phyloP scores from a whole-genome alignment of 2,888 invertebrate genomes.

The Melipona bicolor region DNA sequence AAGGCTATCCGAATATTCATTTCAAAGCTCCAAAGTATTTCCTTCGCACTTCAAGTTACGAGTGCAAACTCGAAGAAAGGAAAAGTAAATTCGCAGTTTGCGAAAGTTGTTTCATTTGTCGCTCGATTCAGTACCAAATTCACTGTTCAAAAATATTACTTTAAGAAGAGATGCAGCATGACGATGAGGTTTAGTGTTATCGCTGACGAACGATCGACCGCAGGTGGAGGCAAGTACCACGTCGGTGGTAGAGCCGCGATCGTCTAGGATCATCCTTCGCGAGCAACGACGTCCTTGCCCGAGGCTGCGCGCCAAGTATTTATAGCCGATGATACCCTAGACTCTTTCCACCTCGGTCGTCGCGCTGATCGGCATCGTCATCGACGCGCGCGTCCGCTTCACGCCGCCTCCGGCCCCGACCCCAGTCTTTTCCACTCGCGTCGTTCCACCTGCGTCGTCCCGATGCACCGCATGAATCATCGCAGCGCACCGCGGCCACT shows the following conservation, averaged over 20 bases:
- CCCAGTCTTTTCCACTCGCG: conserved; percentile 11
- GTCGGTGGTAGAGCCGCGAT: conserved; percentile 53
- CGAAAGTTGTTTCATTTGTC: too few species aligned
- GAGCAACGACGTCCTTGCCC: conserved; percentile 80
- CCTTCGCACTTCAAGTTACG: too few species aligned
- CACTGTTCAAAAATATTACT: too few species aligned
- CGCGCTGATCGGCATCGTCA: conserved; percentile 57
- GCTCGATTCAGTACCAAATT: too few species aligned
- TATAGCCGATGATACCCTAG: conserved; percentile 83
- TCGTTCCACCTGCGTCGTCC: conserved; percentile 27
- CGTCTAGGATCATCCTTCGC: conserved; percentile 67
- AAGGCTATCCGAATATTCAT: too few species aligned
- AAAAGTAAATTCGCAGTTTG: too few species aligned
- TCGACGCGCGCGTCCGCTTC: conserved; percentile 30
- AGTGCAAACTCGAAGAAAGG: too few species aligned
- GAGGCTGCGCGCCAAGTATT: conserved; percentile 79
- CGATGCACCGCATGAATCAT: not conserved
- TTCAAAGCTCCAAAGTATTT: too few species aligned
- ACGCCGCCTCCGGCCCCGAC: not conserved
- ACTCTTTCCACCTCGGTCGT: conserved; percentile 63
- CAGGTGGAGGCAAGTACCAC: conserved; percentile 48
- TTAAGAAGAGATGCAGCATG: too few species aligned
- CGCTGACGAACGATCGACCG: too few species aligned
- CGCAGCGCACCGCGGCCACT: not conserved
- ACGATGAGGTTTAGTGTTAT: too few species aligned